A percentile compares a stretch with the other conserved stretches of the same genome.
phyloP scores from a whole-genome alignment of 35 echinoderm and acorn worm genomes.

The Amphiura filiformis region DNA sequence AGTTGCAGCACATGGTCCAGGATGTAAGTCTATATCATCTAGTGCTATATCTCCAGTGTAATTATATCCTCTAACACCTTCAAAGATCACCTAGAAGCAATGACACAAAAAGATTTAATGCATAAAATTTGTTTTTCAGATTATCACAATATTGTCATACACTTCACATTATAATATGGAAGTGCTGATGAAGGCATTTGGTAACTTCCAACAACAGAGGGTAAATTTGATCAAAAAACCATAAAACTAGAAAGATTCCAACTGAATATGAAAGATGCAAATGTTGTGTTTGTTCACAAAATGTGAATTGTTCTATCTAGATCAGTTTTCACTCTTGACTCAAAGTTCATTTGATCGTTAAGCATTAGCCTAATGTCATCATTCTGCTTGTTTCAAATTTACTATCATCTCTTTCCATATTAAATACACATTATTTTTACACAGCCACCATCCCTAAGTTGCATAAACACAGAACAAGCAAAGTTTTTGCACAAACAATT shows the following conservation, averaged over 20 bases:
- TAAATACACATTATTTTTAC: background rate
- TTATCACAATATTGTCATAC: background rate
- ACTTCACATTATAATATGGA: background rate
- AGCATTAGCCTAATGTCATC: too few relatives aligned
- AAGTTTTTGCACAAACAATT: too few relatives aligned
- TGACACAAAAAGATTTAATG: background rate
- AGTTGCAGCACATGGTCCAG: conserved; percentile 44
- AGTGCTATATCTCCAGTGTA: conserved; percentile 64
- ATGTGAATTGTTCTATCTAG: background rate
- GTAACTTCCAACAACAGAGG: background rate
- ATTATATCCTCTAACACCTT: conserved; percentile 69
- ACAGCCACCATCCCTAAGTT: too few relatives aligned
- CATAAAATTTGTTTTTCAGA: background rate
- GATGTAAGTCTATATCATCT: conserved; percentile 64
- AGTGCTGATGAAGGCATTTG: background rate
- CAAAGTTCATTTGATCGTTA: background rate
- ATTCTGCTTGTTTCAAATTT: too few relatives aligned
- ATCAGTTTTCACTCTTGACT: background rate
- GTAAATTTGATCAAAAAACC: background rate
- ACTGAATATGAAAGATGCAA: too few relatives aligned
- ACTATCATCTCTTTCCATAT: too few relatives aligned
- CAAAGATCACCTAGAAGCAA: conserved; percentile 58
- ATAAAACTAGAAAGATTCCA: background rate
- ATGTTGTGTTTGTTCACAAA: too few relatives aligned
- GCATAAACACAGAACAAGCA: too few relatives aligned